Conservation (phyloP, 2,797 vertebrate genomes). For the Sphenopsis melanotis region DNA sequence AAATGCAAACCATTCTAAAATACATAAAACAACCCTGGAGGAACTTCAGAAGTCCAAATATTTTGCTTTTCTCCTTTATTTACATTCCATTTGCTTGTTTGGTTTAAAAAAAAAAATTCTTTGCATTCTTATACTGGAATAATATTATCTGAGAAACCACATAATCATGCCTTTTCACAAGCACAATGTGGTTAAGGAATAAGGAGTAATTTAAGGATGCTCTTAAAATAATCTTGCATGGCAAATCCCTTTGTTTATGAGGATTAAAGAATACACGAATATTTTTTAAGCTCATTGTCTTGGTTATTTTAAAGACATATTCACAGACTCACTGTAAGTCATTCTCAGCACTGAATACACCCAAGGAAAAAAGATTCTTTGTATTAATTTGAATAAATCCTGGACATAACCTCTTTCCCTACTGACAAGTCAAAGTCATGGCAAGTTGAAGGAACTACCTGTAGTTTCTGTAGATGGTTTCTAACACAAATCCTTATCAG, state of each 20-base stretch:
- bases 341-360: neutral
- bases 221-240: slow-evolving; percentile 17
- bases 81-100: slow-evolving; percentile 36
- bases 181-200: neutral
- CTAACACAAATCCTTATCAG: neutral
- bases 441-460: neutral
- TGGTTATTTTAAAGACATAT: neutral
- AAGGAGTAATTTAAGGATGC: slow-evolving; percentile 5
- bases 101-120: neutral
- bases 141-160: slow-evolving; percentile 12
- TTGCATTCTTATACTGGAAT: neutral
- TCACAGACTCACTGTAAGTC: neutral
- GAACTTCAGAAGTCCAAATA: slow-evolving; percentile 25
- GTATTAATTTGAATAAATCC: neutral
- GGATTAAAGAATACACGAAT: neutral
- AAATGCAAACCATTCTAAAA: slow-evolving; percentile 4
- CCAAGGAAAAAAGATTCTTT: neutral
- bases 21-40: neutral
- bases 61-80: slow-evolving; percentile 33
- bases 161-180: slow-evolving; percentile 7
- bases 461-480: neutral
- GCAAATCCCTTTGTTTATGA: slow-evolving; percentile 32
- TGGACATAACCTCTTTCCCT: neutral
- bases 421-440: neutral
- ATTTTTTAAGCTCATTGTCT: neutral